Percentiles rank a stretch among this genome's conserved stretches.
Evolutionary conservation across 2,797 vertebrate genomes (phyloP).

Genomic region (Hippopotamyrus pictus): DNA sequence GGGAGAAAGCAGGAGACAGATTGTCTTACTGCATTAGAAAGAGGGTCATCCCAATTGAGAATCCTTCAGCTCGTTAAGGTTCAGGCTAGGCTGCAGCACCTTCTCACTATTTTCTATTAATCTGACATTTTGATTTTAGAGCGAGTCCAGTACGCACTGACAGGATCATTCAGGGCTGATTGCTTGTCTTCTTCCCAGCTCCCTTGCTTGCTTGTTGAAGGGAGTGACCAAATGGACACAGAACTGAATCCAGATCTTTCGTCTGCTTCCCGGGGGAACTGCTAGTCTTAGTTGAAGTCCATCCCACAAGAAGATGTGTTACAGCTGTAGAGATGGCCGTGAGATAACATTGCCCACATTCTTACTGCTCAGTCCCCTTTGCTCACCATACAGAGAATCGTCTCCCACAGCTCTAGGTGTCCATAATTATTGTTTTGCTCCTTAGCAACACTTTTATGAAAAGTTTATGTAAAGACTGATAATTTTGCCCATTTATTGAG

Average conservation of each 20-base stretch:
- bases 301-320: background rate
- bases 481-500: background rate
- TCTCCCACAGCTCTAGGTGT: background rate
- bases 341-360: background rate
- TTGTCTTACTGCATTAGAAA: background rate
- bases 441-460: background rate
- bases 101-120: background rate
- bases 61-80: background rate
- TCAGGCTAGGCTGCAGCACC: background rate
- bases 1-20: background rate
- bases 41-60: background rate
- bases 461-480: background rate
- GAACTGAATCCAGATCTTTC: background rate
- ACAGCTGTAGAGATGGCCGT: background rate
- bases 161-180: background rate
- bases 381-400: background rate
- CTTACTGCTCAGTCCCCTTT: background rate
- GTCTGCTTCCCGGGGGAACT: background rate
- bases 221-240: background rate
- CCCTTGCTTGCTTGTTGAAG: background rate
- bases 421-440: background rate
- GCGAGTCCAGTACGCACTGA: background rate
- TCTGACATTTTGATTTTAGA: background rate
- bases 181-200: background rate
- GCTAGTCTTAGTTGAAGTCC: background rate